Evolutionary conservation across 2,797 vertebrate species (phyloP).

Genomic region (Eleutherodactylus coqui): DNA sequence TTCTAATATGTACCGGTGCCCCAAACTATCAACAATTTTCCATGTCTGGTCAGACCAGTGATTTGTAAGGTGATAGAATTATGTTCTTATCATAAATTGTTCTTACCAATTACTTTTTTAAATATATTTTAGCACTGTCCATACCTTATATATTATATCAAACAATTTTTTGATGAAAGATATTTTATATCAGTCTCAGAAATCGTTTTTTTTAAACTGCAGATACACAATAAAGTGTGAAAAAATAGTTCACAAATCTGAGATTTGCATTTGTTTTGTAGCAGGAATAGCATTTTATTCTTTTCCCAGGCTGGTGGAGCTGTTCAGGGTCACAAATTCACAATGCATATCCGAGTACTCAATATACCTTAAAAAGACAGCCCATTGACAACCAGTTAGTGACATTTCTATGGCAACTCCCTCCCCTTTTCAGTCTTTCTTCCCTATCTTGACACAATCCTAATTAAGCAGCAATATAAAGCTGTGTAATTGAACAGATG

Average conservation of each 20-base stretch:
- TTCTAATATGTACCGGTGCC: too few species aligned
- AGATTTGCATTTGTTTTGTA: slow-evolving; percentile 62
- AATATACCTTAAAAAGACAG: slow-evolving; percentile 70
- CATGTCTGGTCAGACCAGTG: too few species aligned
- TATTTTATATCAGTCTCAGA: too few species aligned
- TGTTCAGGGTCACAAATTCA: slow-evolving; percentile 70
- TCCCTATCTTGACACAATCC: slow-evolving; percentile 71
- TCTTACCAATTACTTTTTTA: too few species aligned
- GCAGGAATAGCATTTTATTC: slow-evolving; percentile 55
- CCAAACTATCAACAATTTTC: too few species aligned
- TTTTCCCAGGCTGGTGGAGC: slow-evolving; percentile 67
- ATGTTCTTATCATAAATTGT: too few species aligned
- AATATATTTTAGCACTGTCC: too few species aligned
- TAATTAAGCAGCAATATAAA: slow-evolving; percentile 78
- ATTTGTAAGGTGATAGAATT: too few species aligned
- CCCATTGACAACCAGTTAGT: slow-evolving; percentile 70
- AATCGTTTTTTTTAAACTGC: too few species aligned
- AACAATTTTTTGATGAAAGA: too few species aligned
- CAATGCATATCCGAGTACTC: slow-evolving; percentile 68
- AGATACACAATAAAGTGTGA: too few species aligned
- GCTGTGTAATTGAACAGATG: slow-evolving; percentile 78
- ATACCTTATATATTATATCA: too few species aligned
- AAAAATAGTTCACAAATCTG: neutral
- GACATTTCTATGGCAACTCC: slow-evolving; percentile 71
- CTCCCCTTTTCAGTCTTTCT: slow-evolving; percentile 64